These are phyloP conservation scores for Oscheius sp. DNA, from an alignment of 1,140 invertebrate species.

Conservation along the genomic window DNA sequence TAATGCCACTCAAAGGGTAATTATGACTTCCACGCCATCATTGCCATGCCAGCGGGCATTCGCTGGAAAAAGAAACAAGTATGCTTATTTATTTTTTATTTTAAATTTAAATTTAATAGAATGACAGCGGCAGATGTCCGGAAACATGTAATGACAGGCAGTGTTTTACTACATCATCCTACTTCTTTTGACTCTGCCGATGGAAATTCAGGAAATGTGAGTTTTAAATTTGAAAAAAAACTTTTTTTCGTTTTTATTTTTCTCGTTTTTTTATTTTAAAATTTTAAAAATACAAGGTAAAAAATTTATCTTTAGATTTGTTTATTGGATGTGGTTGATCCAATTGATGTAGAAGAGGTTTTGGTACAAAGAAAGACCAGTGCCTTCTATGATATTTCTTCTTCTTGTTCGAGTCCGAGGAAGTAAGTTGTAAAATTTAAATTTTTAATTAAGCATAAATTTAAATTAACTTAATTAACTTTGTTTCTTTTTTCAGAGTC, in stretches of 20 bases:
- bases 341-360: slow-evolving; percentile 53
- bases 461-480: slow-evolving; percentile 20
- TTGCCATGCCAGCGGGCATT: not conserved
- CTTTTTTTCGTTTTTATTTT: too few relatives aligned
- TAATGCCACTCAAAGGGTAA: too few relatives aligned
- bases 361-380: slow-evolving; percentile 45
- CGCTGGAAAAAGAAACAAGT: slow-evolving; percentile 2
- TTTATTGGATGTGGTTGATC: slow-evolving; percentile 38
- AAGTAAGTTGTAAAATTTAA: not conserved
- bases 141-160: slow-evolving; percentile 35
- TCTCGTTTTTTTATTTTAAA: too few relatives aligned
- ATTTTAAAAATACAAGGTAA: too few relatives aligned
- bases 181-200: slow-evolving; percentile 7
- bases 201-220: not conserved
- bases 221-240: too few relatives aligned
- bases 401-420: slow-evolving; percentile 9
- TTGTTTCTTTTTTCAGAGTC: slow-evolving; percentile 41
- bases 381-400: slow-evolving; percentile 40
- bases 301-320: slow-evolving; percentile 35
- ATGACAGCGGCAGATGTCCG: slow-evolving; percentile 33
- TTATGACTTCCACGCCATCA: not conserved
- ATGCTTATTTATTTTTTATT: not conserved
- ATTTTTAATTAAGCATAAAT: not conserved
- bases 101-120: not conserved
- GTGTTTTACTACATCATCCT: slow-evolving; percentile 22